These are phyloP conservation scores for Eupithecia centaureata DNA, from an alignment of 2,888 invertebrate species.

Conservation along the genomic window DNA sequence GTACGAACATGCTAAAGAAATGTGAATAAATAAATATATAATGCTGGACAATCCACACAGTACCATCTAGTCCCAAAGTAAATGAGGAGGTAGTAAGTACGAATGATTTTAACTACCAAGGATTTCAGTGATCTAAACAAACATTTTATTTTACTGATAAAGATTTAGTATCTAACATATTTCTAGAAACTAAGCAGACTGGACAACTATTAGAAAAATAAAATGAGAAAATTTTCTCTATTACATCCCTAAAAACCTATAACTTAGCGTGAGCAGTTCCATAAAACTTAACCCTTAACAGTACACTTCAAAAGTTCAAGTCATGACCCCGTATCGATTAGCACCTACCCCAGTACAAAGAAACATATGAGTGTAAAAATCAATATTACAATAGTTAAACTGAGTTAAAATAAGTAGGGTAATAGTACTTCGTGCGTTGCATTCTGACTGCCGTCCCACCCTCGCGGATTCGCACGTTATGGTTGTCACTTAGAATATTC, in stretches of 20 bases:
- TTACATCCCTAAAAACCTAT: background rate
- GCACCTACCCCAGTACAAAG: slow-evolving; percentile 34
- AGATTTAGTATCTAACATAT: no score
- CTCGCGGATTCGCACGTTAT: slow-evolving; percentile 44
- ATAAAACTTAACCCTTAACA: background rate
- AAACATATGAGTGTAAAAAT: slow-evolving; percentile 71
- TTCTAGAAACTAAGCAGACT: no score
- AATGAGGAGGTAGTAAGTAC: no score
- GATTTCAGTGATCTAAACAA: no score
- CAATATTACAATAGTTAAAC: slow-evolving; percentile 74
- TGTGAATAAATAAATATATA: no score
- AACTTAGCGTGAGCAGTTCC: background rate
- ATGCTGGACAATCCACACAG: no score
- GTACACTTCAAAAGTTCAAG: background rate
- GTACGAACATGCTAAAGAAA: no score
- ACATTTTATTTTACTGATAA: no score
- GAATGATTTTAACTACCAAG: no score
- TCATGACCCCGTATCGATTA: slow-evolving; percentile 40
- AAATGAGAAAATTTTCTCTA: background rate
- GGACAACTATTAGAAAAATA: no score
- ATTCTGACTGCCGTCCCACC: slow-evolving; percentile 62
- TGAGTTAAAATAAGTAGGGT: slow-evolving; percentile 77
- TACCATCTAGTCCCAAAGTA: no score
- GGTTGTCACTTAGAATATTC: slow-evolving; percentile 45
- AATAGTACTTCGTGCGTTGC: slow-evolving; percentile 67